Evolutionary conservation across 2,113 vertebrate species (phyloP).

Genomic region (Notiomystis cincta): DNA sequence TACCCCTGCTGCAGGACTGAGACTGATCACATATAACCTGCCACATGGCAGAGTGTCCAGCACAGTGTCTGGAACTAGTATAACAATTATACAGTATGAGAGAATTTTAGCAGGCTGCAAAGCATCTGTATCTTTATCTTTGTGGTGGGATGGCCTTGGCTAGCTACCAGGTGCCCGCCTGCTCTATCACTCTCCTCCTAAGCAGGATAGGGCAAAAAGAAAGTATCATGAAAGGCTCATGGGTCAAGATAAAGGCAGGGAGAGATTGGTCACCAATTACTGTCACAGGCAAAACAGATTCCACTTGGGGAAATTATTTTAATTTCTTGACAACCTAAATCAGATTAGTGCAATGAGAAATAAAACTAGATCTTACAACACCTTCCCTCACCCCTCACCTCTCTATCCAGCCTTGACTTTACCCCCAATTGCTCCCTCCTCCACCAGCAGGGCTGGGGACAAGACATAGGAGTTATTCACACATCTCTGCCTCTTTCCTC

Average conservation of each 20-base stretch:
- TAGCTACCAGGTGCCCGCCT: not conserved
- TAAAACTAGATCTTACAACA: not conserved
- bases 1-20: not conserved
- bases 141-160: not conserved
- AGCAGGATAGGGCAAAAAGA: not conserved
- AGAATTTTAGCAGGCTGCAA: not conserved
- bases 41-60: not conserved
- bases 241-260: not conserved
- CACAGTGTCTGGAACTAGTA: not conserved
- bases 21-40: not conserved
- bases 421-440: not conserved
- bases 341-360: not conserved
- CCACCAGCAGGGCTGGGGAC: accelerated
- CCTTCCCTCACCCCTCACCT: accelerated
- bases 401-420: not conserved
- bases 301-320: not conserved
- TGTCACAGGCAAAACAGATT: not conserved
- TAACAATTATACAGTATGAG: not conserved
- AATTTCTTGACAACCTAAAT: not conserved
- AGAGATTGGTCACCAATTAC: not conserved
- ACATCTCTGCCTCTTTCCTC: not conserved
- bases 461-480: not conserved
- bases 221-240: accelerated
- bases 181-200: not conserved
- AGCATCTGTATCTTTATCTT: not conserved